Conservation (phyloP, 2,888 invertebrate species). For the Ceramica pisi region DNA sequence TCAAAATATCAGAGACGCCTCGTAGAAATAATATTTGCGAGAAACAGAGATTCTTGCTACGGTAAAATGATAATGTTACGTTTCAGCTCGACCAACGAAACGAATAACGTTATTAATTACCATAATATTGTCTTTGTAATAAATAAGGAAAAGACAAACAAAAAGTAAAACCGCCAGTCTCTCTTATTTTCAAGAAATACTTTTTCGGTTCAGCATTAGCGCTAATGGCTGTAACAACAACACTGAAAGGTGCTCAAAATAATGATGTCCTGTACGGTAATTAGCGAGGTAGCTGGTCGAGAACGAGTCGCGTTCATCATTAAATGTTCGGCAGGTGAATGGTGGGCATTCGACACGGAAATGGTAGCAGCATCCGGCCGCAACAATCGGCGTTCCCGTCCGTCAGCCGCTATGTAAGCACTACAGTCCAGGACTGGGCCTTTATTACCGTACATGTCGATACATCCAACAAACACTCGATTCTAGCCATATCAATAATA, state of each 20-base stretch:
- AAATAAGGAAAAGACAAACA: conserved; percentile 45
- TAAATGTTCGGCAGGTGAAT: conserved; percentile 76
- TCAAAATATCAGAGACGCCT: conserved; percentile 71
- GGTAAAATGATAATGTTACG: conserved; percentile 42
- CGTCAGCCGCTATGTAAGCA: conserved; percentile 67
- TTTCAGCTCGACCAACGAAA: conserved; percentile 47
- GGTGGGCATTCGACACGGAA: conserved; percentile 81
- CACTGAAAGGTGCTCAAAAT: conserved; percentile 57
- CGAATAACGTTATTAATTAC: conserved; percentile 59
- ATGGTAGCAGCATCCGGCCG: conserved; percentile 85
- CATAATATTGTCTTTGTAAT: conserved; percentile 53
- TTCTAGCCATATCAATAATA: conserved; percentile 21
- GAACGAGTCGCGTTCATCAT: conserved; percentile 75
- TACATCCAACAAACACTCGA: conserved; percentile 37
- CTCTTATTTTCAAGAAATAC: conserved; percentile 39
- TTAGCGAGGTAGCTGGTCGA: conserved; percentile 73
- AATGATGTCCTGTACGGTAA: conserved; percentile 69
- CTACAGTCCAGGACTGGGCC: conserved; percentile 47
- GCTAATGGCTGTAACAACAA: conserved; percentile 46
- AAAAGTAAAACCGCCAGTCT: conserved; percentile 20
- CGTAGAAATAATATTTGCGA: conserved; percentile 64
- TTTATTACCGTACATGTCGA: conserved; percentile 29
- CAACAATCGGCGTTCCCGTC: conserved; percentile 78
- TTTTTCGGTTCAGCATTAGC: conserved; percentile 45
- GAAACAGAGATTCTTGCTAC: conserved; percentile 52